phyloP scores from a whole-genome alignment of 1,140 invertebrate species.

The Saccostrea echinata region DNA sequence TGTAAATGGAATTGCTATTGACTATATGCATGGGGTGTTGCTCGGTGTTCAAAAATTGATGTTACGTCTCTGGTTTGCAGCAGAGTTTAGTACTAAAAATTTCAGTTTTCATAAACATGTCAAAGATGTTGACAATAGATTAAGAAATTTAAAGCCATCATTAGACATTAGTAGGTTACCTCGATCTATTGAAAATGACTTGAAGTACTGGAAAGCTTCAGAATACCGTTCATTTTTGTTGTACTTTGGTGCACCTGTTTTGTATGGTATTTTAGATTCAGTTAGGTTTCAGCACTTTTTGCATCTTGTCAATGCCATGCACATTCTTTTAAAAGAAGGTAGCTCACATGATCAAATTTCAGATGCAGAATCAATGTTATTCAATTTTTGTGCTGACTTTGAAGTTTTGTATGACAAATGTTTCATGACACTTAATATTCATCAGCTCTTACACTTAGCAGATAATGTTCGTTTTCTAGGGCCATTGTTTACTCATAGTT shows the following conservation, averaged over 20 bases:
- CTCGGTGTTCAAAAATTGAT: constrained; percentile 49
- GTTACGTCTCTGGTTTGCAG: constrained; percentile 44
- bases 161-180: constrained; percentile 48
- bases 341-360: background rate
- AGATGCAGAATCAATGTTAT: background rate
- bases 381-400: constrained; percentile 14
- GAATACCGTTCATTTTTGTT: constrained; percentile 57
- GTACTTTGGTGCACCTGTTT: constrained; percentile 16
- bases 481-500: constrained; percentile 47
- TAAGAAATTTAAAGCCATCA: background rate
- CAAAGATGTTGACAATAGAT: background rate
- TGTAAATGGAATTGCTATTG: constrained; percentile 55
- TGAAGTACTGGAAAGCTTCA: constrained; percentile 60
- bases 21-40: constrained; percentile 60
- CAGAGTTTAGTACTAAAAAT: background rate
- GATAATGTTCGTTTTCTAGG: constrained; percentile 44
- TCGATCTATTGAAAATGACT: constrained; percentile 46
- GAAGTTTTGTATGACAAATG: background rate
- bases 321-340: constrained; percentile 39
- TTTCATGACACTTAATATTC: constrained; percentile 51
- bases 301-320: constrained; percentile 33
- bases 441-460: constrained; percentile 10
- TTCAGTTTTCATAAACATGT: constrained; percentile 25
- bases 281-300: constrained; percentile 39
- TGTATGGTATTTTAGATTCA: constrained; percentile 45